A percentile compares a stretch with the other conserved stretches of the same genome.
phyloP scores from a whole-genome alignment of 2,888 invertebrate genomes.

The Melieria omissa region DNA sequence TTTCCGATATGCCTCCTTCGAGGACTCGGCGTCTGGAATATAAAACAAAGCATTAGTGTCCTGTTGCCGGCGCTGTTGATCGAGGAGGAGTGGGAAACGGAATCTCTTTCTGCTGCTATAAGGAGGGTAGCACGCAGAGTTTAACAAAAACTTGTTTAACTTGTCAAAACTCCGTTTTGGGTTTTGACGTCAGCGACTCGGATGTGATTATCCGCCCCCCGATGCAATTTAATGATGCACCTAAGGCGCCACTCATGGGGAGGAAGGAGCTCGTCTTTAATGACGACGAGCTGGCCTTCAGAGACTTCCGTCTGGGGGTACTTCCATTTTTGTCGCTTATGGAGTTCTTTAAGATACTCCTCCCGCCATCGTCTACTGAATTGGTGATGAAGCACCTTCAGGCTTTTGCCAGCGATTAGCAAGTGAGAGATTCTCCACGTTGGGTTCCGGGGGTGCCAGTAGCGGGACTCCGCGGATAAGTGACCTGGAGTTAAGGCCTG shows the following conservation, averaged over 20 bases:
- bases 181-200: conserved; percentile 1
- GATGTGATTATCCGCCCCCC: neutral
- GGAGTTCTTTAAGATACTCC: conserved; percentile 22
- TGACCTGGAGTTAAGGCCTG: conserved; percentile 36
- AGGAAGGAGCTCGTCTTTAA: neutral
- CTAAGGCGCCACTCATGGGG: neutral
- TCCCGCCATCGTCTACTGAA: conserved; percentile 19
- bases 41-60: neutral
- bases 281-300: neutral
- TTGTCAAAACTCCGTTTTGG: neutral
- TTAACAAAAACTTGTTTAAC: neutral
- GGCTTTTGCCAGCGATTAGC: conserved; percentile 14
- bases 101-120: too few relatives aligned
- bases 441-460: conserved; percentile 5
- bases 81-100: neutral
- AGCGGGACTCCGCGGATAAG: conserved; percentile 28
- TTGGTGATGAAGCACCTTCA: conserved; percentile 17
- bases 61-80: neutral
- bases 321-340: neutral
- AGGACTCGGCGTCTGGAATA: neutral
- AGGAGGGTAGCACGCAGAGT: too few relatives aligned
- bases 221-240: neutral
- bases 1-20: neutral
- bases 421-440: neutral
- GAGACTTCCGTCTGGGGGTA: neutral